These are phyloP conservation scores for Neodiprion lecontei DNA, from an alignment of 1,140 invertebrate genomes.

Conservation along the genomic window DNA sequence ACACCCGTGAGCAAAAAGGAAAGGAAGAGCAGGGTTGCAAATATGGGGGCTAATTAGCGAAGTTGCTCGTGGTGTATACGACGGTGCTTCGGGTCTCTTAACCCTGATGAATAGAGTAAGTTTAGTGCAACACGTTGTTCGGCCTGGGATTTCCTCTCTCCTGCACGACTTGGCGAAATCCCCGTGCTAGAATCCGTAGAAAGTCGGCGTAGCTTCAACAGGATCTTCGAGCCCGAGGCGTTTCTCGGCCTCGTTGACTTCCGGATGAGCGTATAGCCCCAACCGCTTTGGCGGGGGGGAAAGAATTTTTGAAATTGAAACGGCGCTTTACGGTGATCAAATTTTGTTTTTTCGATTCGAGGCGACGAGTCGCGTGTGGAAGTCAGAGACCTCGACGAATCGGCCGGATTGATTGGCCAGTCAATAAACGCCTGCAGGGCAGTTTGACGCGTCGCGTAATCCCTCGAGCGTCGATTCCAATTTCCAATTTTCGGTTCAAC, in stretches of 20 bases:
- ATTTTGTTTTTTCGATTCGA: no score
- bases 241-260: background rate
- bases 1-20: no score
- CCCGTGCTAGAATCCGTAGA: background rate
- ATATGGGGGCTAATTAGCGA: slow-evolving; percentile 9
- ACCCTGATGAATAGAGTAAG: slow-evolving; percentile 47
- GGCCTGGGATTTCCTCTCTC: background rate
- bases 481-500: no score
- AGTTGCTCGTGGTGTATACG: slow-evolving; percentile 1
- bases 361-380: no score
- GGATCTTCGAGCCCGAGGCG: background rate
- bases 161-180: background rate
- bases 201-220: background rate
- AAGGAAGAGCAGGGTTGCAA: background rate
- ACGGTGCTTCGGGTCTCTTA: slow-evolving; percentile 20
- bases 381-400: no score
- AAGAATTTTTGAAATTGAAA: no score
- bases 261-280: background rate
- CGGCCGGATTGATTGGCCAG: no score
- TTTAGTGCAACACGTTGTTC: slow-evolving; percentile 47
- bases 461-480: no score
- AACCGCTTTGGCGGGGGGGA: background rate
- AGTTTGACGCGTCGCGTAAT: no score
- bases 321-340: no score
- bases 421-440: no score